Percentiles rank a stretch among this genome's conserved stretches.
Evolutionary conservation across 2,888 invertebrate species (phyloP).

Genomic region (Portevinia maculata): DNA sequence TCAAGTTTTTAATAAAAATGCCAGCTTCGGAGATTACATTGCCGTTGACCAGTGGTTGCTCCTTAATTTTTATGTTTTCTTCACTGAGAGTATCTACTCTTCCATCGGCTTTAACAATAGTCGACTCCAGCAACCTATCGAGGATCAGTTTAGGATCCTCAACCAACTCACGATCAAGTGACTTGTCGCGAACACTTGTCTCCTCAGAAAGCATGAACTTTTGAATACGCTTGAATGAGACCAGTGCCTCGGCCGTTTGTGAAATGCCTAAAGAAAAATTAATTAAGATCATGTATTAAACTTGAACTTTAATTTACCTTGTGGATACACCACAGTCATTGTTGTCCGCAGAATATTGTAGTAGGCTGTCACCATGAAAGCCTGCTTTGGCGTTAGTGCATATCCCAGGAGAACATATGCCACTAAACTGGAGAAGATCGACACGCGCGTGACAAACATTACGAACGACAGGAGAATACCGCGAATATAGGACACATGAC

Average conservation of each 20-base stretch:
- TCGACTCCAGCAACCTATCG: too few relatives aligned
- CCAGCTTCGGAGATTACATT: conserved; percentile 83
- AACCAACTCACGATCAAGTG: conserved; percentile 74
- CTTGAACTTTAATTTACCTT: conserved; percentile 84
- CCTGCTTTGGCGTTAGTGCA: conserved; percentile 90
- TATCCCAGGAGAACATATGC: conserved; percentile 89
- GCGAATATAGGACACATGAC: conserved; percentile 89
- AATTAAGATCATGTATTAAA: too few relatives aligned
- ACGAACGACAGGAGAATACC: conserved; percentile 92
- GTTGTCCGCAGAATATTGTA: conserved; percentile 93
- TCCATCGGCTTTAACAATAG: conserved; percentile 77
- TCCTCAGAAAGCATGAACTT: conserved; percentile 86
- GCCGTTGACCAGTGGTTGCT: conserved; percentile 76
- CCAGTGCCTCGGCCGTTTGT: conserved; percentile 85
- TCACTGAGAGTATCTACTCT: conserved; percentile 56
- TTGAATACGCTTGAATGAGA: conserved; percentile 85
- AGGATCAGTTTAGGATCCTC: conserved; percentile 47
- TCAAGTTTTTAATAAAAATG: conserved; percentile 86
- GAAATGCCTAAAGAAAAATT: conserved; percentile 86
- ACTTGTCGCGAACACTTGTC: conserved; percentile 82
- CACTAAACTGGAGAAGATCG: conserved; percentile 92
- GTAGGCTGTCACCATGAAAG: conserved; percentile 95
- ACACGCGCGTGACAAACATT: conserved; percentile 93
- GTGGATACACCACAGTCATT: conserved; percentile 95
- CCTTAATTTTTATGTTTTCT: conserved; percentile 77